Base-by-base conservation (phyloP, 2,113 vertebrate species). In the Stigmatopora argus region DNA sequence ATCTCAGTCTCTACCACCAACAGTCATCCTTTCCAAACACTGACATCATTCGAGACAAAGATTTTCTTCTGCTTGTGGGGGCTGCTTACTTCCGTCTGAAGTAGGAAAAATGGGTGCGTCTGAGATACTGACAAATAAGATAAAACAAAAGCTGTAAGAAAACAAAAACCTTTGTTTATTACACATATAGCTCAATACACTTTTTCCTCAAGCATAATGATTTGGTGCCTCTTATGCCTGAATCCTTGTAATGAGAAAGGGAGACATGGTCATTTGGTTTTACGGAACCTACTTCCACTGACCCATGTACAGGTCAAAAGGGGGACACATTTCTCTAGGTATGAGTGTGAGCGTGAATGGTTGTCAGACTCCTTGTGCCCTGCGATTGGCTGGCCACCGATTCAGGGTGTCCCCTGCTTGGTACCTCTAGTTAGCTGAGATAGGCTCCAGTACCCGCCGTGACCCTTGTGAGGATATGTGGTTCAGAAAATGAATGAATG, bases 1-100 rank as follows among this genome's bases (percentile, higher is more conserved):
- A 71, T 81, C 66, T 59, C 34, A 26, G 15, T 67, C 61, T 46
- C 52, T 56, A 53, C 73, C 71, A 65, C 73, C 70, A 69, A 63
- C 73, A 82, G 78, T 82, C 81, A 82, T 83, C 78, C 71, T 79
- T 80, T 85, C 84, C 86, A 84, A 86, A 80, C 78, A 69, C 71
- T 87, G 86, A 88, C 85, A 83, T 89, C 83, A 89, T 79, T 66
- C 12, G 64, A 74, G 77, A 79, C 71, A 35, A 77, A 72, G 76
- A 80, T 76, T 66, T 79, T 82, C 74, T 81, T 83, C 72, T 70
- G 78, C 62, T 75, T 86, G 81, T 84, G 78, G 81, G 82, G 78
- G 78, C 74, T 76, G 72, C 59, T 78, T 58, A 67, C 35, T 71
- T 70, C 77, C 70, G 67, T 75, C 84, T 80, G 73, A 72, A 60